These are phyloP conservation scores for Sialis fuliginosa DNA, from an alignment of 2,888 invertebrate genomes.

Conservation along the genomic window DNA sequence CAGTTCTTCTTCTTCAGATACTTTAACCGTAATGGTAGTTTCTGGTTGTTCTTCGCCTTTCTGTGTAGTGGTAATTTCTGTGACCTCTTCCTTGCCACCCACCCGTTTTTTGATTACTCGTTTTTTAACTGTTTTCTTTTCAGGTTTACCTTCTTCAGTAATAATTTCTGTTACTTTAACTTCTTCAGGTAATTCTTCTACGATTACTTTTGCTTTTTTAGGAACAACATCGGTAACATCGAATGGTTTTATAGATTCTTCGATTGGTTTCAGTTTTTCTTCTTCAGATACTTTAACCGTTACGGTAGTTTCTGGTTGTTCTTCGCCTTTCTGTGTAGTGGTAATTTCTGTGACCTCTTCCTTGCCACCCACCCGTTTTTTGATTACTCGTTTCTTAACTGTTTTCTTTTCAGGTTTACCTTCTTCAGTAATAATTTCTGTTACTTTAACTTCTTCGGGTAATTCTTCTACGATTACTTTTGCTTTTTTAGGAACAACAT, in stretches of 20 bases:
- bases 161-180: constrained; percentile 15
- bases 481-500: constrained; percentile 22
- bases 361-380: constrained; percentile 12
- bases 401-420: constrained; percentile 13
- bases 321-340: constrained; percentile 15
- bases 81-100: neutral
- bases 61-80: neutral
- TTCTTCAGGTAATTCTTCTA: constrained; percentile 11
- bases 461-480: constrained; percentile 16
- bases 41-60: constrained; percentile 3
- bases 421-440: constrained; percentile 18
- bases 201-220: constrained; percentile 19
- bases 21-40: constrained; percentile 5
- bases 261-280: constrained; percentile 7
- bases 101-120: neutral
- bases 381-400: constrained; percentile 1
- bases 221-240: constrained; percentile 20
- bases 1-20: constrained; percentile 13
- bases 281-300: constrained; percentile 12
- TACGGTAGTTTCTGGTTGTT: constrained; percentile 14
- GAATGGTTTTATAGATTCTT: constrained; percentile 9
- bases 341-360: constrained; percentile 13
- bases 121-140: constrained; percentile 18
- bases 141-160: constrained; percentile 21
- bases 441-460: constrained; percentile 19